Evolutionary conservation across 2,113 vertebrate genomes (phyloP).

Genomic region (Spheniscus mendiculus): DNA sequence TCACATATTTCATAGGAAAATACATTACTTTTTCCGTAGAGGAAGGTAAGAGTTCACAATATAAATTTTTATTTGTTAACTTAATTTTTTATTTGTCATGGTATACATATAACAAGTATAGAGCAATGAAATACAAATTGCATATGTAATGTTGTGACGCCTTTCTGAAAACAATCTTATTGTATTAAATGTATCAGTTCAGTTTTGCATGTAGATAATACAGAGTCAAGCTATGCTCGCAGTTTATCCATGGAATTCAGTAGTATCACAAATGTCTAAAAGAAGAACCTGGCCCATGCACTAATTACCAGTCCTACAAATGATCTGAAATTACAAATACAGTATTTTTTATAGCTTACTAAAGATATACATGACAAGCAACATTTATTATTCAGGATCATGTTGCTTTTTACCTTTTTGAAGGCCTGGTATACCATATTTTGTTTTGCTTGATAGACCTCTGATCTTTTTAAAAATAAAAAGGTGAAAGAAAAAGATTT

Average conservation of each 20-base stretch:
- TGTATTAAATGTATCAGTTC: not conserved
- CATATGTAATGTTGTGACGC: not conserved
- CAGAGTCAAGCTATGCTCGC: not conserved
- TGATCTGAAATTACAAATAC: not conserved
- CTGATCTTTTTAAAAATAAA: not conserved
- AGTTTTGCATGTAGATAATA: not conserved
- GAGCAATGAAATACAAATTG: not conserved
- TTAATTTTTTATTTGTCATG: not conserved
- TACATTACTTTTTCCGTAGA: not conserved
- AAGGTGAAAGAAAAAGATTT: not conserved
- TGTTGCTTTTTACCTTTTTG: not conserved
- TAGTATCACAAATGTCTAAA: not conserved
- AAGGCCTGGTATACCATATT: not conserved
- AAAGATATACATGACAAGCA: not conserved
- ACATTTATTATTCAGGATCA: not conserved
- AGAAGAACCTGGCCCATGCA: not conserved
- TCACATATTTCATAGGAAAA: not conserved
- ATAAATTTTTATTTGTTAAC: not conserved
- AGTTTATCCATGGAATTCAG: not conserved
- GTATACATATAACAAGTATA: not conserved
- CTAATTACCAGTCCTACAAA: not conserved
- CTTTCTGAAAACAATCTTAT: not conserved
- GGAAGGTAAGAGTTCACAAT: not conserved
- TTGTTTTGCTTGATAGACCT: not conserved
- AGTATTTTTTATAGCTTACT: not conserved